Conservation (phyloP, 2,888 invertebrate species). For the Athalia cordata region DNA sequence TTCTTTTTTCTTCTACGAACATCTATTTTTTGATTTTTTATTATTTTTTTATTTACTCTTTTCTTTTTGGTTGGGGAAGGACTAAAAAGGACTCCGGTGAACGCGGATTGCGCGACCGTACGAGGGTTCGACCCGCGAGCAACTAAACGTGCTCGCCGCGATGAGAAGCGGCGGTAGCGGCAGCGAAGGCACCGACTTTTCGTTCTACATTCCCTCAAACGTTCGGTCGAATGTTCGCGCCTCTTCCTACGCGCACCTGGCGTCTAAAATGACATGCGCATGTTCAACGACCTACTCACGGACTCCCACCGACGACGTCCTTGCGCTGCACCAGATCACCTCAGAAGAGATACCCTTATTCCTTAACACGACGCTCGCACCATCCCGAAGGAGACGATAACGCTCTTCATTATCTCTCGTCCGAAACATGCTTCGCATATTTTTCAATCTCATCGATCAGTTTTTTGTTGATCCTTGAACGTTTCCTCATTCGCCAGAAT, state of each 20-base stretch:
- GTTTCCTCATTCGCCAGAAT: not conserved
- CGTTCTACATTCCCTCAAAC: slow-evolving; percentile 19
- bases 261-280: slow-evolving; percentile 66
- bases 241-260: slow-evolving; percentile 68
- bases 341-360: not conserved
- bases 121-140: slow-evolving; percentile 64
- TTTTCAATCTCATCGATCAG: not conserved
- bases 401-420: not conserved
- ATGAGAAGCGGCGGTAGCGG: slow-evolving; percentile 9
- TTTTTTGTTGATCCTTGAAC: not conserved
- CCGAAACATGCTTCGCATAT: not conserved
- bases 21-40: too few relatives aligned
- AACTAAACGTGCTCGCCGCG: slow-evolving; percentile 53
- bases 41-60: too few relatives aligned
- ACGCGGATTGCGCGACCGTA: slow-evolving; percentile 55
- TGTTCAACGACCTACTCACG: slow-evolving; percentile 52
- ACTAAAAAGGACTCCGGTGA: slow-evolving; percentile 20
- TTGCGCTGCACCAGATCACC: not conserved
- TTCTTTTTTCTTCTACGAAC: too few relatives aligned
- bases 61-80: slow-evolving; percentile 1
- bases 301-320: slow-evolving; percentile 5
- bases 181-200: slow-evolving; percentile 10
- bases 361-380: not conserved
- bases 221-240: slow-evolving; percentile 54
- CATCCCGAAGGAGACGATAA: not conserved